phyloP scores from a whole-genome alignment of 2,797 vertebrate species.

The Pangasius djambal region DNA sequence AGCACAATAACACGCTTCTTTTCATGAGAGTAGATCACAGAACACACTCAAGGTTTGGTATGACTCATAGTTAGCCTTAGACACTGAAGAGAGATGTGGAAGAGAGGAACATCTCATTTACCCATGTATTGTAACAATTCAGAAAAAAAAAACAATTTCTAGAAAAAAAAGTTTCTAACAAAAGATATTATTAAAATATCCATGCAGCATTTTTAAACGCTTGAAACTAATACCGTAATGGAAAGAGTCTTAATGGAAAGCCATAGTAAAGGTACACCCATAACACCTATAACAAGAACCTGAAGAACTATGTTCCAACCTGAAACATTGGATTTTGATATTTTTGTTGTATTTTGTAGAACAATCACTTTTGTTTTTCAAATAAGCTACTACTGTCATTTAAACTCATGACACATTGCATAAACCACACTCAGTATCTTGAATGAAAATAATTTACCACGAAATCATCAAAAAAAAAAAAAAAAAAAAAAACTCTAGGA shows the following conservation, averaged over 20 bases:
- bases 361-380: neutral
- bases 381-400: neutral
- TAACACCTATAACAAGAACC: neutral
- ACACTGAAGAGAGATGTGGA: neutral
- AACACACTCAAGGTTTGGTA: neutral
- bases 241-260: neutral
- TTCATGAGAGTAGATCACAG: neutral
- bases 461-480: neutral
- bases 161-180: neutral
- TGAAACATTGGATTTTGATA: neutral
- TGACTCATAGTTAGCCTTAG: conserved; percentile 20
- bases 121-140: neutral
- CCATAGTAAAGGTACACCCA: neutral
- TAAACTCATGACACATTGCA: neutral
- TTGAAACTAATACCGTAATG: neutral
- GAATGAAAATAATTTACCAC: neutral
- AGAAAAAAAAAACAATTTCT: neutral
- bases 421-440: neutral
- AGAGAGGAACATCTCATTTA: neutral
- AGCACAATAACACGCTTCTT: conserved; percentile 17
- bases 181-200: neutral
- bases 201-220: neutral
- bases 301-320: neutral
- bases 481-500: neutral
- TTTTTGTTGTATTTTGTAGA: neutral